A percentile compares a stretch with the other conserved stretches of the same genome.
These are phyloP conservation scores for Mormyrus hasselquistii DNA, from an alignment of 2,797 vertebrate species.

Conservation along the genomic window DNA sequence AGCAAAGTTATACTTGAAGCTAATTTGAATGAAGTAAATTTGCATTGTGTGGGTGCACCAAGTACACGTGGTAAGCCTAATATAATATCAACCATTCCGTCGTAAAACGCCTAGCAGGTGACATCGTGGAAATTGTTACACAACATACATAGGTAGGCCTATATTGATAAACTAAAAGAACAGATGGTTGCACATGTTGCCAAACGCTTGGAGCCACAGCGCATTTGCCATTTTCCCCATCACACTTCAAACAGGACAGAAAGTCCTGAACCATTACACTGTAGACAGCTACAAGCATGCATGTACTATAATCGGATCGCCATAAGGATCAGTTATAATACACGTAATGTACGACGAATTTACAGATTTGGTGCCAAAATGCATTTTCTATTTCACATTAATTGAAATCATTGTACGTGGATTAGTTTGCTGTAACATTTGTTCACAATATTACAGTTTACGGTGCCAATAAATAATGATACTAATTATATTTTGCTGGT, in stretches of 20 bases:
- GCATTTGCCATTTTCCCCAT: background rate
- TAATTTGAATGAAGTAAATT: background rate
- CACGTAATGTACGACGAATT: slow-evolving; percentile 2
- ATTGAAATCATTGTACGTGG: slow-evolving; percentile 9
- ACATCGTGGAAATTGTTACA: background rate
- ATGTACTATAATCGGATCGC: background rate
- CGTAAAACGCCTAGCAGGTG: background rate
- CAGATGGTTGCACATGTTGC: background rate
- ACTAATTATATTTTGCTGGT: background rate
- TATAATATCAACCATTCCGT: background rate
- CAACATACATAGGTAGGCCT: background rate
- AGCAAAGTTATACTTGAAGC: background rate
- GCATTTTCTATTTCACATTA: slow-evolving; percentile 6
- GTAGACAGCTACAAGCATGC: background rate
- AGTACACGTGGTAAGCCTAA: background rate
- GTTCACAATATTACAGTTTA: background rate
- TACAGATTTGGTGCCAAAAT: background rate
- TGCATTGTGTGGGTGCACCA: background rate
- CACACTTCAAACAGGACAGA: background rate
- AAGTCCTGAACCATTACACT: background rate
- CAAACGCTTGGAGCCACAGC: slow-evolving; percentile 14
- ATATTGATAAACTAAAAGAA: slow-evolving; percentile 3
- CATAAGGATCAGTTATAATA: slow-evolving; percentile 4
- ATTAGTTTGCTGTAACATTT: slow-evolving; percentile 1
- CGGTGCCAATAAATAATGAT: background rate